These are phyloP conservation scores for Himalopsyche japonica DNA, from an alignment of 2,888 invertebrate species.

Conservation along the genomic window DNA sequence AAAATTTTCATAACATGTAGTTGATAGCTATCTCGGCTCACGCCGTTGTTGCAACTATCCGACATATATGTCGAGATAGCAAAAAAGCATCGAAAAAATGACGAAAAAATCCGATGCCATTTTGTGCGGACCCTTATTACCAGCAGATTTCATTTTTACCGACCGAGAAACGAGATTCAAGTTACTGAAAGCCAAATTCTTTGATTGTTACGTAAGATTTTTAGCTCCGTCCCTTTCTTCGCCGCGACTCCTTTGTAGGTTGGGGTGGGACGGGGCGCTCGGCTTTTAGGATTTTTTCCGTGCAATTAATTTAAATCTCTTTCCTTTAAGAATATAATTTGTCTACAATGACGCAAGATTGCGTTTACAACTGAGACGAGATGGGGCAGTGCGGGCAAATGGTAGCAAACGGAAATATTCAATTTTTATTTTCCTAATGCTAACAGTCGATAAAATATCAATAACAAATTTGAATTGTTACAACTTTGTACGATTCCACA, in stretches of 20 bases:
- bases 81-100: too few species aligned
- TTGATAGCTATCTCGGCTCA: too few species aligned
- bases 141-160: neutral
- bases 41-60: too few species aligned
- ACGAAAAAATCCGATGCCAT: neutral
- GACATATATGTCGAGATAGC: too few species aligned
- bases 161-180: neutral
- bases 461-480: too few species aligned
- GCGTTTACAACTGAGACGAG: slow-evolving; percentile 16
- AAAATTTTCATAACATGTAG: too few species aligned
- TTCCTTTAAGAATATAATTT: slow-evolving; percentile 40
- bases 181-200: neutral
- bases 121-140: neutral
- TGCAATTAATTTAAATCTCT: slow-evolving; percentile 41
- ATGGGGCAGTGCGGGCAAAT: neutral
- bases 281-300: slow-evolving; percentile 40
- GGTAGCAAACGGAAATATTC: neutral
- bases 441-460: too few species aligned
- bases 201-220: neutral
- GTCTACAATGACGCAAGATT: slow-evolving; percentile 38
- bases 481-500: too few species aligned
- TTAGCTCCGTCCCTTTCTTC: neutral
- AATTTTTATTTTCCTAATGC: neutral
- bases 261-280: neutral
- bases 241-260: neutral